Evolutionary conservation across 2,113 vertebrate genomes (phyloP).

Genomic region (Philantomba maxwellii): DNA sequence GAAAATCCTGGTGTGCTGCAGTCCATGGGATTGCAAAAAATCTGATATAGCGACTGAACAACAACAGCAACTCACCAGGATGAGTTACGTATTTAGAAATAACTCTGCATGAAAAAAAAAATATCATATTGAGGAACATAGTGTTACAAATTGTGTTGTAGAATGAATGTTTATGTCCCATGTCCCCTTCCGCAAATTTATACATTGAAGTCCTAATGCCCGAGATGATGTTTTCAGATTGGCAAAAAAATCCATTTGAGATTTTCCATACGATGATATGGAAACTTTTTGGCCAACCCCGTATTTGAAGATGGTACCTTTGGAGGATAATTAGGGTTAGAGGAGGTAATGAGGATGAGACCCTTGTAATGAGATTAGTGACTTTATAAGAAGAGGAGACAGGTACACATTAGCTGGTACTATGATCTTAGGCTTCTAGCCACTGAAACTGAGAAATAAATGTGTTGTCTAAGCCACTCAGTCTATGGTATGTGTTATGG

Average conservation of each 20-base stretch:
- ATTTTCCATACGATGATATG: neutral
- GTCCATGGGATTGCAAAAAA: neutral
- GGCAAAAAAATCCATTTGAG: neutral
- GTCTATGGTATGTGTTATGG: neutral
- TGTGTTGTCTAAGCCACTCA: neutral
- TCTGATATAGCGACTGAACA: neutral
- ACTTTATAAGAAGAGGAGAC: neutral
- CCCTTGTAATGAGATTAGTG: neutral
- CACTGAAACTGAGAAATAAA: neutral
- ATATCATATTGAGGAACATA: neutral
- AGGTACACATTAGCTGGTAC: neutral
- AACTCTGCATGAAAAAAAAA: constrained; percentile 3
- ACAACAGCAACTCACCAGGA: neutral
- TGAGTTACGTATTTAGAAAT: neutral
- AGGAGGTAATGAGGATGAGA: neutral
- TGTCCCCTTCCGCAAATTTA: neutral
- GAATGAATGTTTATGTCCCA: neutral
- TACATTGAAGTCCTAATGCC: neutral
- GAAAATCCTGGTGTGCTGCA: neutral
- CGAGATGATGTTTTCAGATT: neutral
- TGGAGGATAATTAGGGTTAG: neutral
- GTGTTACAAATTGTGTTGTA: neutral
- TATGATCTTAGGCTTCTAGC: neutral
- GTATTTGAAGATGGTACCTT: neutral
- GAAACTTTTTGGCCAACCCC: neutral